Evolutionary conservation across 2,113 vertebrate genomes (phyloP), one percentile per base, ranked within the genome.

Genomic region (Siphamia tubifer): DNA sequence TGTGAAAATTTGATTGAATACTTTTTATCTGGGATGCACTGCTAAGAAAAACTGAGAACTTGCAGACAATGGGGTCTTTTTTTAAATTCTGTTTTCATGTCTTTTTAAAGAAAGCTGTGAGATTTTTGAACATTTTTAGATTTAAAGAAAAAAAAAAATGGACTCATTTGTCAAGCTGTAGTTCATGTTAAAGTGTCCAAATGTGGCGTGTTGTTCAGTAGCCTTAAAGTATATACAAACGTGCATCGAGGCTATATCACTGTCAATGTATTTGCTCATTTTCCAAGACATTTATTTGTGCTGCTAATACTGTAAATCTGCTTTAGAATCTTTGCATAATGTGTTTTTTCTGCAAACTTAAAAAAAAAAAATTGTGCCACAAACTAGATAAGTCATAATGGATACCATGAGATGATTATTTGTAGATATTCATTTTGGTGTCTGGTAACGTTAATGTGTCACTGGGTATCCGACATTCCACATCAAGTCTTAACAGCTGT

Each of bases 401-500:
- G 34, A 64, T 69, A 48, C 66, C 45, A 34, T 51, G 31, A 16
- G 39, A 47, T 43, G 65, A n/a, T 56, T 63, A 43, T 55, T 67
- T 61, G 51, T 86, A 49, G 51, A 55, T 71, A 39, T 69, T 75
- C 34, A 62, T 68, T 66, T 68, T 69, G 55, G 27, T 65, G 78
- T 87, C 42, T 71, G 43, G 68, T 58, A 64, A 61, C 35, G 23
- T 82, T 44, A 28, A 42, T 31, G 80, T 86, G 82, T 85, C 52
- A 55, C 91, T 93, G 92, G 91, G 92, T 93, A 91, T 93, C 92
- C 90, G 91, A 93, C 92, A 39, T 64, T 23, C 11, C 44, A 2
- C 21, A 31, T 58, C 62, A 69, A 61, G 83, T 87, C 88, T 88
- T 90, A 79, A 88, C 80, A 82, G 86, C 85, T 90, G 83, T 85